Conservation (phyloP, 2,113 vertebrate species). For the Chaetura pelagica region DNA sequence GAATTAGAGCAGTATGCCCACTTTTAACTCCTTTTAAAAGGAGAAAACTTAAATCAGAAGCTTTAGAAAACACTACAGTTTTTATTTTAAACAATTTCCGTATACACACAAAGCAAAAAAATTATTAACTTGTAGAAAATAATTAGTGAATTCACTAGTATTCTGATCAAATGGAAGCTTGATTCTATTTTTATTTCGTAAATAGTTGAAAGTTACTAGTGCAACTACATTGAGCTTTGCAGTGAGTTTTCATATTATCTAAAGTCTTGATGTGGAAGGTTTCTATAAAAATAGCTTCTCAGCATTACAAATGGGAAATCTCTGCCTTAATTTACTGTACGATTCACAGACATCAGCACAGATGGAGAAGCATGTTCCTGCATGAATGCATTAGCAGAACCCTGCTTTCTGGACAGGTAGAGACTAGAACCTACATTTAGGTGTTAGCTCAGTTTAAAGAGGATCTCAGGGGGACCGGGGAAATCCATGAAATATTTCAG, state of each 20-base stretch:
- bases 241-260: not conserved
- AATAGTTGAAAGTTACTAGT: not conserved
- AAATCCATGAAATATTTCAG: not conserved
- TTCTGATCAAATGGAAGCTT: constrained; percentile 21
- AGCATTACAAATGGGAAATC: not conserved
- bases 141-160: not conserved
- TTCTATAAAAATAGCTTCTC: not conserved
- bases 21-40: not conserved
- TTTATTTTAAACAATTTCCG: not conserved
- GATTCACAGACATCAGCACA: not conserved
- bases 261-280: not conserved
- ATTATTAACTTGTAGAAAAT: not conserved
- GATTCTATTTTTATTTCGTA: not conserved
- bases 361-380: not conserved
- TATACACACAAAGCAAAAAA: not conserved
- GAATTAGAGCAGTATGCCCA: not conserved
- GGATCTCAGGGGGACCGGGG: not conserved
- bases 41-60: not conserved
- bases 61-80: not conserved
- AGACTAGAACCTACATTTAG: not conserved
- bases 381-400: not conserved
- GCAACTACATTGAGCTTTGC: not conserved
- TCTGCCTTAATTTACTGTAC: not conserved
- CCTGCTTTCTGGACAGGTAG: not conserved
- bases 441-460: not conserved